Evolutionary conservation across 2,797 vertebrate species (phyloP), one percentile per base, ranked within the genome.

Genomic region (Thripadectes ignobilis): DNA sequence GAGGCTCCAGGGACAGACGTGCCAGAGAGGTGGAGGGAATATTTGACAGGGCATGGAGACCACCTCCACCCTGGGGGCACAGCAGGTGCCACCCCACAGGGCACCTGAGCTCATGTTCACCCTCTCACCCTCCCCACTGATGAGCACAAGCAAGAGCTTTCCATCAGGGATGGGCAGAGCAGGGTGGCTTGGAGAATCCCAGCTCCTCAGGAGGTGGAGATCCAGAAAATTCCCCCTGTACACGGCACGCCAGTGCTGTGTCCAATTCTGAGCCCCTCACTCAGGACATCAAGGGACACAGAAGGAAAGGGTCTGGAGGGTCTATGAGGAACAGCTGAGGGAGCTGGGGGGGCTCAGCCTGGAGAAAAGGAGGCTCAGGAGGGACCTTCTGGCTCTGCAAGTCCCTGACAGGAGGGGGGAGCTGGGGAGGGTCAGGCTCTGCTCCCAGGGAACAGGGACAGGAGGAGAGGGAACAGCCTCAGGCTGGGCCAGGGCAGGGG

Each of bases 41-140:
- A 49, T 72, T 57, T 7, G 1, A 67, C 49, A 63, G 43, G 14
- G 2, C 0, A 3, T 67, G 59, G 48, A 85, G 29, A 19, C 16
- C 71, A 58, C 5, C 58, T 22, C 52, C 14, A 2, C 10, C 32
- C 20, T 0, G 0, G 6, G 12, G 79, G 81, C 72, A 48, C 19
- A 5, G 76, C 19, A 0, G 1, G 5, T 8, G 24, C 36, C 29
- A 3, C 9, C 38, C 38, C 39, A 22, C 4, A 0, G 0, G 29
- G 30, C 6, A 0, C 43, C 39, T 1, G 1, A n/a, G 38, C 46
- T 55, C 55, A 18, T 20, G 39, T 36, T 36, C 51, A 18, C 51
- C 30, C 30, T 6, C 73, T 63, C 58, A 6, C 6, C 10, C 43
- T 11, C 18, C 14, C 38, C 10, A 1, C 7, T 7, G 10, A 8